These are phyloP conservation scores for Cotesia vestalis DNA, from an alignment of 1,140 invertebrate species.

Conservation along the genomic window DNA sequence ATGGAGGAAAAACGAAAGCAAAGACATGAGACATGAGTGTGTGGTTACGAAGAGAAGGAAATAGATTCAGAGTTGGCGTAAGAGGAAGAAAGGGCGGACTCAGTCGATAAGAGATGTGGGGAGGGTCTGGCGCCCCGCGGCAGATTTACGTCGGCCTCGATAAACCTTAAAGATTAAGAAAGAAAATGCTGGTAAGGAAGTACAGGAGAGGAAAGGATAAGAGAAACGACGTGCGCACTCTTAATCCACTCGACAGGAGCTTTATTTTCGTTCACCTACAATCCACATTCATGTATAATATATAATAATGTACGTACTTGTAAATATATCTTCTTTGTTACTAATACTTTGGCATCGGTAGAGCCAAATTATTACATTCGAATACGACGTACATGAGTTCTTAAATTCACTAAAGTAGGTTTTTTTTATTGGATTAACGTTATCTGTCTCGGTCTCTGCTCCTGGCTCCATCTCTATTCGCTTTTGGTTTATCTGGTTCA, in stretches of 20 bases:
- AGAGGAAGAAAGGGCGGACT: conserved; percentile 43
- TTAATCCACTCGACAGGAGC: conserved; percentile 37
- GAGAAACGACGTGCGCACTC: conserved; percentile 33
- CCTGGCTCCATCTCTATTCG: no score
- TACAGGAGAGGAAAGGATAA: conserved; percentile 31
- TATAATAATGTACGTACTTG: background rate
- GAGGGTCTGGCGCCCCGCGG: conserved; percentile 45
- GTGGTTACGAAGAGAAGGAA: conserved; percentile 15
- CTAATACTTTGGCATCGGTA: background rate
- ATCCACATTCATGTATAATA: no score
- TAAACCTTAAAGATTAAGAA: conserved; percentile 58
- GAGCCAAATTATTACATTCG: no score
- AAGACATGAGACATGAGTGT: background rate
- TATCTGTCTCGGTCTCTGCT: no score
- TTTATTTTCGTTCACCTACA: conserved; percentile 35
- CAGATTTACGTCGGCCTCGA: conserved; percentile 58
- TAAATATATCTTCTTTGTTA: conserved; percentile 16
- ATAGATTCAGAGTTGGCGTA: background rate
- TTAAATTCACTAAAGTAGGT: no score
- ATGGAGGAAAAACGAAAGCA: background rate
- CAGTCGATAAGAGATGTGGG: conserved; percentile 49
- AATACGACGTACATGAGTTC: no score
- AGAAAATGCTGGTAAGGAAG: conserved; percentile 26
- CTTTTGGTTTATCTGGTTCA: no score
- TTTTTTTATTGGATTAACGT: no score